Percentiles rank a stretch among this genome's conserved stretches.
These are phyloP conservation scores for Connochaetes taurinus DNA, from an alignment of 2,113 vertebrate species.

Conservation along the genomic window DNA sequence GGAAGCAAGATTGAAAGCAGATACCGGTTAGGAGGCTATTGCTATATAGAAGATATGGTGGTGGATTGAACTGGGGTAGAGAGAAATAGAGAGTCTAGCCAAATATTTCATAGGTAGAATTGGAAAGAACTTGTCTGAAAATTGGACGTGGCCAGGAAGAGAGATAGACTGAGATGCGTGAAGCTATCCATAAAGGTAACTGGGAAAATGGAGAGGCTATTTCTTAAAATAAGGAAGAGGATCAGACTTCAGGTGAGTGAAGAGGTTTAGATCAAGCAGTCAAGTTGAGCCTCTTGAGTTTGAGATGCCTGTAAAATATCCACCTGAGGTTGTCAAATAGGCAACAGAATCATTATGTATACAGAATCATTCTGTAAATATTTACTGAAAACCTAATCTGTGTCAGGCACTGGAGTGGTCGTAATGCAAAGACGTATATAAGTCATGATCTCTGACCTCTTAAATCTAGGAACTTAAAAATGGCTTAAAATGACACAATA, in stretches of 20 bases:
- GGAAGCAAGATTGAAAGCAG: background rate
- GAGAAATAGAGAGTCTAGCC: background rate
- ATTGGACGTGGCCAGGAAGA: background rate
- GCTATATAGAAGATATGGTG: background rate
- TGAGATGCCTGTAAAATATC: background rate
- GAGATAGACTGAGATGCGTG: background rate
- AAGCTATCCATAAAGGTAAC: background rate
- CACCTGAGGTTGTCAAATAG: background rate
- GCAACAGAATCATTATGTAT: too few relatives aligned
- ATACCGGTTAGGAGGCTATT: background rate
- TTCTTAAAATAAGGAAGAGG: background rate
- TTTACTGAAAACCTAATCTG: background rate
- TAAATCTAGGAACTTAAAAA: background rate
- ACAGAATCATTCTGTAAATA: background rate
- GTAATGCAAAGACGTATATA: background rate
- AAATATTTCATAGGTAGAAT: background rate
- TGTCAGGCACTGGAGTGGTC: background rate
- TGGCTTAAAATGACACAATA: background rate
- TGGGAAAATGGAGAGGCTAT: background rate
- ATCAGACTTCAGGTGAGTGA: background rate
- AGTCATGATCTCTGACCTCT: background rate
- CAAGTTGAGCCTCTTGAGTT: background rate
- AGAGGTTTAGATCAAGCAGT: background rate
- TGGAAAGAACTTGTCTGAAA: background rate
- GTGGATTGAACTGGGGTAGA: too few relatives aligned